Base-by-base conservation (phyloP, 2,797 vertebrate species). In the Emys orbicularis region DNA sequence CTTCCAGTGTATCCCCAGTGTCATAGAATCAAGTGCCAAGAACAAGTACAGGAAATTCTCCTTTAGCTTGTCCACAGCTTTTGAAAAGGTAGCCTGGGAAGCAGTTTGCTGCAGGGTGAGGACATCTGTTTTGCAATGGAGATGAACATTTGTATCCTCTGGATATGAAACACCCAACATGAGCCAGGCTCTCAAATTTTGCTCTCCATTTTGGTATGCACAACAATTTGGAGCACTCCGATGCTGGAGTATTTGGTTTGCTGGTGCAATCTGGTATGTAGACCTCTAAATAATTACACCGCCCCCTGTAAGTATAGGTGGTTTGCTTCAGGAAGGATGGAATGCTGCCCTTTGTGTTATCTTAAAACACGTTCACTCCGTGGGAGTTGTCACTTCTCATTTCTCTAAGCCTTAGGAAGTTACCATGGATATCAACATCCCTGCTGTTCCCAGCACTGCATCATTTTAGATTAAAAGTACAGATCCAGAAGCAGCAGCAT, bases 71-170 rank as follows among this genome's bases (percentile, higher is more conserved):
- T 0, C 41, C 84, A 21, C 5, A 3, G 49, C 86, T 85, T 61
- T 41, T 1, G 50, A 77, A 0, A 0, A 41, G 61, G 61, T 0
- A 1, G 68, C 23, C 34, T n/a, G 10, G 4, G 49, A 80, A 3
- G 79, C 37, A 47, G 15, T 41, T 87, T 61, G 23, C 52, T 86
- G 61, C 61, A 83, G 19, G 29, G 12, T 2, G 12, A 41, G 37
- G 2, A 19, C 37, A 19, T 41, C n/a, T 5, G 5, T 81, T 76
- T 81, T 86, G 53, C 76, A 79, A 2, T 7, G 13, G 61, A 5
- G 49, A 12, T n/a, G 57, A 84, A 9, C 79, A 5, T 89, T 77
- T 52, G 5, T 9, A 7, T 72, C 53, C 5, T 0, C 2, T 1
- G 8, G 27, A 25, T 29, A 56, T 4, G 76, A 72, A 68, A 11